A percentile compares a stretch with the other conserved stretches of the same genome.
Evolutionary conservation across 2,888 invertebrate species (phyloP).

Genomic region (Plebejus anna): DNA sequence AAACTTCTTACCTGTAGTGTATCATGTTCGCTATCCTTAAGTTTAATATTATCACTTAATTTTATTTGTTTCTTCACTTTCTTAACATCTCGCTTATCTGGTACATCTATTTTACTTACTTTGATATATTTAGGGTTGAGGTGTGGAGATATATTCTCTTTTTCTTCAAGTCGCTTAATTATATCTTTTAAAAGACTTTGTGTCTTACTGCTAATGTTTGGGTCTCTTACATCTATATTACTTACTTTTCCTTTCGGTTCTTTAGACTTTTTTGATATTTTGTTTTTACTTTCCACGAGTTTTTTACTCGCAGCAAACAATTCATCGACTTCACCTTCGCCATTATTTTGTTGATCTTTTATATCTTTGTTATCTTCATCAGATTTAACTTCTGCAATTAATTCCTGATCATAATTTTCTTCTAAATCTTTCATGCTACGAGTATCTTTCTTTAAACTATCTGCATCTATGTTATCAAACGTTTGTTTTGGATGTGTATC

Average conservation of each 20-base stretch:
- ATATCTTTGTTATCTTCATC: constrained; percentile 1
- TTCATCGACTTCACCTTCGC: constrained; percentile 11
- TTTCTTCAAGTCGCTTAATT: neutral
- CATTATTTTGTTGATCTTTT: constrained; percentile 5
- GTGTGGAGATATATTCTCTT: neutral
- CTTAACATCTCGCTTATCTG: neutral
- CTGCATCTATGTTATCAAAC: neutral
- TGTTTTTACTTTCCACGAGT: constrained; percentile 19
- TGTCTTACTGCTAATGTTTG: constrained; percentile 9
- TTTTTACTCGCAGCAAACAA: neutral
- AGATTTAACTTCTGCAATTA: neutral
- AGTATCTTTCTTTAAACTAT: neutral
- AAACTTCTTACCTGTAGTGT: neutral
- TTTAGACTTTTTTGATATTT: constrained; percentile 19
- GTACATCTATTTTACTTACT: neutral
- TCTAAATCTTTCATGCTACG: neutral
- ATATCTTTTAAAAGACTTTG: constrained; percentile 3
- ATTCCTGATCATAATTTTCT: neutral
- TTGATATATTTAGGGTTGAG: neutral
- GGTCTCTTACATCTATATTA: constrained; percentile 10
- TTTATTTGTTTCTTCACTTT: neutral
- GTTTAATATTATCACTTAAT: neutral
- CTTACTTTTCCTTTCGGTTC: neutral
- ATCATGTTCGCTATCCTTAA: neutral
- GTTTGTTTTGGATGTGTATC: neutral